Percentiles rank a stretch among this genome's conserved stretches.
These are phyloP conservation scores for Acipenser ruthenus DNA, from an alignment of 2,797 vertebrate genomes.

Conservation along the genomic window DNA sequence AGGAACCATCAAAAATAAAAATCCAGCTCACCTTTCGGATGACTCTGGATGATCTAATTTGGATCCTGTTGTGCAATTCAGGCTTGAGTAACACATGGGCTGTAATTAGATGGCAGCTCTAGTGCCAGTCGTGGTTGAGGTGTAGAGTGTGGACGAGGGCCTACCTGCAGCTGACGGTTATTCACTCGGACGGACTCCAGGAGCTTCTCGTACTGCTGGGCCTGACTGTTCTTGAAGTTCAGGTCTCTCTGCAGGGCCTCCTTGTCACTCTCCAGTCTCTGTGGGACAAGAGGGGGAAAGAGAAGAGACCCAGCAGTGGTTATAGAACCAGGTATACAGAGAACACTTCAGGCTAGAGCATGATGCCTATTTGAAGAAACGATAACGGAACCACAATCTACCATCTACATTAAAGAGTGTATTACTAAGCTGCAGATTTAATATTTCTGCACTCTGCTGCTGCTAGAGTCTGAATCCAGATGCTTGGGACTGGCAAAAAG, in stretches of 20 bases:
- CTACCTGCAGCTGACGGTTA: slow-evolving; percentile 85
- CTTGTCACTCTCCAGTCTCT: slow-evolving; percentile 82
- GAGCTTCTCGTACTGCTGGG: slow-evolving; percentile 76
- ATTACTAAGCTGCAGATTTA: too few relatives aligned
- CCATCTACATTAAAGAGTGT: too few relatives aligned
- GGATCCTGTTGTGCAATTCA: too few relatives aligned
- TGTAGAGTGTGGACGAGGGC: too few relatives aligned
- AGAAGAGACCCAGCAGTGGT: not conserved
- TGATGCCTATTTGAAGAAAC: not conserved
- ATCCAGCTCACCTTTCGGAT: too few relatives aligned
- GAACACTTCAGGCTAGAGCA: not conserved
- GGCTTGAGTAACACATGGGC: not conserved
- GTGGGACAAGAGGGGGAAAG: slow-evolving; percentile 17
- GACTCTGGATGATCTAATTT: too few relatives aligned
- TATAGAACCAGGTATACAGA: slow-evolving; percentile 2
- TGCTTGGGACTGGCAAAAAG: not conserved
- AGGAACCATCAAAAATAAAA: too few relatives aligned
- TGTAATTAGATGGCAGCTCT: not conserved
- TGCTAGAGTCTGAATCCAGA: too few relatives aligned
- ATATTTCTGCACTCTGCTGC: too few relatives aligned
- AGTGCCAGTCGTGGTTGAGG: too few relatives aligned
- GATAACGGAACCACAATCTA: not conserved
- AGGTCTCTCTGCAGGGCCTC: slow-evolving; percentile 74
- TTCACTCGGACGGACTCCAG: slow-evolving; percentile 76
- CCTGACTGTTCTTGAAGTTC: slow-evolving; percentile 79